Evolutionary conservation across 2,888 invertebrate species (phyloP), one percentile per base, ranked within the genome.

Genomic region (Apotomis betuletana): DNA sequence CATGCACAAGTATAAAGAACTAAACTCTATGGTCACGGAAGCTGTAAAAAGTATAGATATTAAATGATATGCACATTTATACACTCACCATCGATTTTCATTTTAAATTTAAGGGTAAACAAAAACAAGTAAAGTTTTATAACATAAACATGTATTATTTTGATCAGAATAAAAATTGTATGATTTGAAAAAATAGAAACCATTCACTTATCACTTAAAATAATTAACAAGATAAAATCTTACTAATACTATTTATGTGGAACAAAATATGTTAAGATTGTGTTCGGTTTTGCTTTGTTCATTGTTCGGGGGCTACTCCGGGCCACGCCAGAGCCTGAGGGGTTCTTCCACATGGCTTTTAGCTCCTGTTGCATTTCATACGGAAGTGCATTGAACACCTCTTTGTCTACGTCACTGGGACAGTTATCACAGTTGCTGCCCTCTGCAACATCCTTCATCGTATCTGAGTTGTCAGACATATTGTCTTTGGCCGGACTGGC

Each of bases 321-420:
- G 55, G 88, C 85, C 77, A 91, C 78, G 58, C 85, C 88, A 38
- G 93, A 90, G 77, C 87, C 84, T 55, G 92, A 90, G 75, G 92
- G 92, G 77, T 93, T 92, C 75, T 94, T 94, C 95, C 96, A 96
- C 81, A 95, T 95, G n/a, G 93, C 92, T 83, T 96, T 95, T 36
- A 97, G 88, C 85, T 97, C 97, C 79, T 95, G 94, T 84, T 96
- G 96, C 86, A 97, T 93, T 64, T 96, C 96, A 44, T 94, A 87
- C 0, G 97, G 96, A 76, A 97, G 88, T 76, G 96, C 95, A 77
- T 94, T 95, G 81, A 97, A 96, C 62, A 96, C 96, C 78, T 94
- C 94, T 69, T 94, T 94, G 87, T 96, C 96, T 15, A 95, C 95
- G 77, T 95, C 95, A 72, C 95, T 94, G 0, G 96, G 96, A 83